A percentile compares a stretch with the other conserved stretches of the same genome.
phyloP scores from a whole-genome alignment of 1,140 invertebrate species.

The Temnothorax curvispinosus region DNA sequence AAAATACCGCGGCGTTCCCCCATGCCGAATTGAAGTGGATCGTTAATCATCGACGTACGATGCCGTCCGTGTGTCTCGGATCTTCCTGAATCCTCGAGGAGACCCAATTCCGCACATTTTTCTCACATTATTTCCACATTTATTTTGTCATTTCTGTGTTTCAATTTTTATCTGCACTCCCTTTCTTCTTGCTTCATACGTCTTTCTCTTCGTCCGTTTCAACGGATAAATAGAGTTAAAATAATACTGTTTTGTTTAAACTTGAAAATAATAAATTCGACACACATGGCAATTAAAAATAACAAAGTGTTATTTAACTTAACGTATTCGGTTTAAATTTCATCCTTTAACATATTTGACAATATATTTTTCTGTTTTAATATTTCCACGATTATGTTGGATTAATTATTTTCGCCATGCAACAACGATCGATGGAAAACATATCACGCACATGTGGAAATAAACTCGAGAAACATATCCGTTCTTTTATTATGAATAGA shows the following conservation, averaged over 20 bases:
- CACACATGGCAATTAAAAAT: too few species aligned
- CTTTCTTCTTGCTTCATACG: background rate
- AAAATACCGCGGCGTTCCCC: slow-evolving; percentile 39
- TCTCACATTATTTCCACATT: background rate
- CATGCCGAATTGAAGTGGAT: background rate
- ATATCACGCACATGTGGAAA: background rate
- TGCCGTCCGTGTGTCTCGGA: background rate
- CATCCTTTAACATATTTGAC: too few species aligned
- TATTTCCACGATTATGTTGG: background rate
- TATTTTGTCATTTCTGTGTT: background rate
- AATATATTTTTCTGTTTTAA: background rate
- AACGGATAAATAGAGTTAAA: too few species aligned
- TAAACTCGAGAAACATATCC: background rate
- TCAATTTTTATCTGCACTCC: background rate
- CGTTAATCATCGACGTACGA: slow-evolving; percentile 1
- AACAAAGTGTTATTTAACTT: too few species aligned
- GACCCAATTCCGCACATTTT: background rate
- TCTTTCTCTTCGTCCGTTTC: background rate
- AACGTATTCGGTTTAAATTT: too few species aligned
- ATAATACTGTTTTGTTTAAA: too few species aligned
- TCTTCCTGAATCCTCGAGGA: background rate
- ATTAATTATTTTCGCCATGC: background rate
- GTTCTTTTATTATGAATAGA: background rate
- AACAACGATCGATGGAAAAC: background rate
- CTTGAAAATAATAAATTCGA: too few species aligned